These are phyloP conservation scores for Prinia subflava DNA, from an alignment of 2,113 vertebrate species.

Conservation along the genomic window DNA sequence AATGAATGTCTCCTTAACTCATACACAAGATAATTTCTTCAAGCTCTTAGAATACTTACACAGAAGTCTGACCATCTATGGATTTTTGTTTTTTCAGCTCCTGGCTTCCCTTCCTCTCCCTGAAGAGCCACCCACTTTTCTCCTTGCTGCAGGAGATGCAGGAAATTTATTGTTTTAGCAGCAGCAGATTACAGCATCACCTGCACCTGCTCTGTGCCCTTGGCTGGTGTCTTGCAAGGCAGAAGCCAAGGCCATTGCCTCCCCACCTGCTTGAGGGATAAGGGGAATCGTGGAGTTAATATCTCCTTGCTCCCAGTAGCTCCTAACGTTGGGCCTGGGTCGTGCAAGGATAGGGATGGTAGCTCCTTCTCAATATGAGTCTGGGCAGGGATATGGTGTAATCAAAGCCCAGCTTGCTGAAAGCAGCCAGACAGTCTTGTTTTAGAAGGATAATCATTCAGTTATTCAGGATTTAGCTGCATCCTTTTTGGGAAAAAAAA, in stretches of 20 bases:
- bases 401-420: background rate
- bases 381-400: background rate
- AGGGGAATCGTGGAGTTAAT: background rate
- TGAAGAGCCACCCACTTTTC: background rate
- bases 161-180: background rate
- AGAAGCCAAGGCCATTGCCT: slow-evolving; percentile 11
- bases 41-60: background rate
- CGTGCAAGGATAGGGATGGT: background rate
- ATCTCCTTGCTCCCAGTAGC: background rate
- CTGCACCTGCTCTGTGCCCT: background rate
- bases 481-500: background rate
- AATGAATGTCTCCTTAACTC: background rate
- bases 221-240: background rate
- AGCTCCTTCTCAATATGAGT: fast-evolving
- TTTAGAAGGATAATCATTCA: background rate
- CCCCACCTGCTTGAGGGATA: background rate
- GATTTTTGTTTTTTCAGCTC: background rate
- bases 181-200: background rate
- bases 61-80: background rate
- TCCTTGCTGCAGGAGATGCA: background rate
- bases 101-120: background rate
- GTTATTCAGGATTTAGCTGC: background rate
- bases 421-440: background rate
- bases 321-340: fast-evolving
- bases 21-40: background rate